Evolutionary conservation across 1,140 invertebrate genomes (phyloP), one percentile per base, ranked within the genome.

Genomic region (Pogonomyrmex barbatus): DNA sequence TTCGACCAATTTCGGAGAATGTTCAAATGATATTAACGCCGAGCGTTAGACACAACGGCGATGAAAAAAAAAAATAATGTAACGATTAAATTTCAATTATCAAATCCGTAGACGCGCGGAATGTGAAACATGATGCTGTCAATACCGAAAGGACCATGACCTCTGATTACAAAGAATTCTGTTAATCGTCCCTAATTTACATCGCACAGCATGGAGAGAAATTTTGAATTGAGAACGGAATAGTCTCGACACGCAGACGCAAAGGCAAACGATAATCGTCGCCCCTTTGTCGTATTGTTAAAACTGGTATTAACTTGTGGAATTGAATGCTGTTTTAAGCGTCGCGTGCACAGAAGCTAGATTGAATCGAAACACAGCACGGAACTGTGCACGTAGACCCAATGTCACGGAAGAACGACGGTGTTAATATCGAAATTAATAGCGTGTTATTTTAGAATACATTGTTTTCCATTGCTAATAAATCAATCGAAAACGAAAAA

Each of bases 181-280:
- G 87, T 91, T 91, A 92, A 92, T 92, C 84, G 71, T 71, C 71
- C 42, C 79, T 88, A 91, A 92, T 92, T 91, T 89, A 91, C 86
- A 70, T 68, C n/a, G 75, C 45, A 77, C 42, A 12, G 39, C 2
- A 30, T 60, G 4, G 33, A 33, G 17, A 52, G 42, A 45, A 12
- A 73, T 76, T 89, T 60, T 2, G 30, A 70, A 10, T n/a, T 42
- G 12, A 83, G 76, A 52, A 50, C 33, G 9, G 65, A 78, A 24
- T 39, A 54, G 73, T 30, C 47, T 50, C 39, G 24, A 36, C 54
- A 73, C 67, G 45, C 52, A 63, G 50, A 56, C 8, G 65, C 9
- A 1, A 45, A 24, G n/a, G 6, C 39, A 39, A 62, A 65, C 87
- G 78, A 73, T 70, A 89, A 90, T 73, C 70, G 50, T 58, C 68